Base-by-base conservation (phyloP, 2,797 vertebrate genomes). In the Myotis planiceps region DNA sequence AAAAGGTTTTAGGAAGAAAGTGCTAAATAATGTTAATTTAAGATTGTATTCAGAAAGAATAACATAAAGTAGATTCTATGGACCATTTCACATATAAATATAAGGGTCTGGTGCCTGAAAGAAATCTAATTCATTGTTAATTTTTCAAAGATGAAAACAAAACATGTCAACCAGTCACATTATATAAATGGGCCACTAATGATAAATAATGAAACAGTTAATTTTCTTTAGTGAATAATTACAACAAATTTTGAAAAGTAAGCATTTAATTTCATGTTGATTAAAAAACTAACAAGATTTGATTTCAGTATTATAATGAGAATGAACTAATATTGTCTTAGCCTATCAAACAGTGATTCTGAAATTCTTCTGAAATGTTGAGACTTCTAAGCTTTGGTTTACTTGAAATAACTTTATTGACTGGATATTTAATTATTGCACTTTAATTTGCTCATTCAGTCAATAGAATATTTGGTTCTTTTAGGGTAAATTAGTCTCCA, bases 171-270 rank as follows among this genome's bases (percentile, higher is more conserved):
- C 75, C 55, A 95, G 90, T 96, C 88, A 96, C 0, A 0, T 84
- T 92, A 96, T 39, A 94, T 97, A 97, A 97, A 98, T 97, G 95
- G 89, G 88, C 90, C 66, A 97, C 88, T 96, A 97, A 96, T 82
- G 82, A 97, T 97, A 97, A 98, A 97, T 98, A 98, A 98, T 98
- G 94, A 98, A 98, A n/a, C 69, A 96, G 88, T 96, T 98, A 86
- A 97, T 98, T 98, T 98, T 97, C 95, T 83, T 97, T 94, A 97
- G 94, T 97, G 93, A 98, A 96, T 95, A 97, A 98, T 96, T 95
- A 96, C 45, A 98, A 92, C 45, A 97, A 90, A 96, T 97, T 92
- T 94, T 97, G 74, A 92, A 98, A 98, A 96, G 87, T 93, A 97
- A 97, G 95, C 94, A 97, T 97, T 97, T 98, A 79, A 96, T 96